Percentiles rank a stretch among this genome's conserved stretches.
Conservation (phyloP, 2,113 vertebrate species). For the Dipodomys merriami region DNA sequence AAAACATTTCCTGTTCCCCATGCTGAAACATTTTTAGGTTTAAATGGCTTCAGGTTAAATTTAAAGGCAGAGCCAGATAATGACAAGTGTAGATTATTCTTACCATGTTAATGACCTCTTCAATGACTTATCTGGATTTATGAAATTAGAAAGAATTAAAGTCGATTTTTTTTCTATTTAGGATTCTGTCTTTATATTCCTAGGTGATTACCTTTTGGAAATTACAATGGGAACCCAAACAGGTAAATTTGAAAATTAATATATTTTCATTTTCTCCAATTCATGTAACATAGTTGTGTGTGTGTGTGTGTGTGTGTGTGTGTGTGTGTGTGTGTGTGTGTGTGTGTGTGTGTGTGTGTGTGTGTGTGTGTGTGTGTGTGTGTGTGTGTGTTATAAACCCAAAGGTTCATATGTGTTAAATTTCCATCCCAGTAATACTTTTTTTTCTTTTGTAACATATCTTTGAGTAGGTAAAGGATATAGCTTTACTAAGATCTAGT, state of each 20-base stretch:
- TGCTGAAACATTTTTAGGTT: neutral
- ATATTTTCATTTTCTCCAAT: slow-evolving; percentile 25
- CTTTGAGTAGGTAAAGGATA: slow-evolving; percentile 91
- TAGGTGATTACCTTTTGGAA: neutral
- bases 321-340: neutral
- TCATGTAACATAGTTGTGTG: neutral
- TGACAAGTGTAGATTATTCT: neutral
- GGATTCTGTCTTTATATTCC: slow-evolving; percentile 17
- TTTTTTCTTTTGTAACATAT: neutral
- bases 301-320: neutral
- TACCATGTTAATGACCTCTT: slow-evolving; percentile 17
- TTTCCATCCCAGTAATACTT: neutral
- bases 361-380: neutral
- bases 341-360: neutral
- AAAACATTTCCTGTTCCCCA: neutral
- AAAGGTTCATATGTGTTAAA: neutral
- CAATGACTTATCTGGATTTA: slow-evolving; percentile 9
- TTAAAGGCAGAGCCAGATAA: too few relatives aligned
- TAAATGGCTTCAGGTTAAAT: neutral
- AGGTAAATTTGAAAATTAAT: neutral
- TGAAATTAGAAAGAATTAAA: slow-evolving; percentile 12
- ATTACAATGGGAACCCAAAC: neutral
- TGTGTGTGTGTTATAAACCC: neutral
- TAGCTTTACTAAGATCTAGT: slow-evolving; percentile 95
- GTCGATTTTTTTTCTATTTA: neutral